These are phyloP conservation scores for Falco peregrinus DNA, from an alignment of 2,797 vertebrate species.

Conservation along the genomic window DNA sequence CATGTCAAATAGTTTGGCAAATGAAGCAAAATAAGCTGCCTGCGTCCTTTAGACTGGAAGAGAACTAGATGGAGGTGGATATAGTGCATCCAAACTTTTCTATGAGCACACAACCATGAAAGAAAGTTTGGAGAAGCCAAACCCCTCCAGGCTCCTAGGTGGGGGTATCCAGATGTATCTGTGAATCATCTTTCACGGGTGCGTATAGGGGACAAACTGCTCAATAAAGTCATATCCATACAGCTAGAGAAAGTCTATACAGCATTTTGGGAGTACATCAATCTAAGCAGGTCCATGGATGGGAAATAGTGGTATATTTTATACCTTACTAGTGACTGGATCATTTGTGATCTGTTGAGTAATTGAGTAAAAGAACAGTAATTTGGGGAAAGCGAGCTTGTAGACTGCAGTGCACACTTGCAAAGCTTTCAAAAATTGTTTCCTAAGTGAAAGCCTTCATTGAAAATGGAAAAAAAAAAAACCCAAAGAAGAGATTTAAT, in stretches of 20 bases:
- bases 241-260: not conserved
- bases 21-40: constrained; percentile 28
- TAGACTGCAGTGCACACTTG: not conserved
- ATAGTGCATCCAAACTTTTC: not conserved
- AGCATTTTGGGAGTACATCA: not conserved
- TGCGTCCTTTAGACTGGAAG: constrained; percentile 10
- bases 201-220: not conserved
- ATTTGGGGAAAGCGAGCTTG: not conserved
- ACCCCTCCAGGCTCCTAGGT: not conserved
- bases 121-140: not conserved
- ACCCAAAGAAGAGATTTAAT: not conserved
- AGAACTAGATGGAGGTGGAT: not conserved
- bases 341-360: not conserved
- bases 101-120: not conserved
- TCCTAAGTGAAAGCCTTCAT: not conserved
- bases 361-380: not conserved
- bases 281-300: not conserved
- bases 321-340: not conserved
- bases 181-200: not conserved
- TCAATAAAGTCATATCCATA: not conserved
- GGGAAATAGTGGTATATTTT: not conserved
- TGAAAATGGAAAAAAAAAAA: not conserved
- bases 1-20: constrained; percentile 5
- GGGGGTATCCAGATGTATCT: constrained; percentile 16
- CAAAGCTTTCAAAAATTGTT: not conserved